Percentiles rank a stretch among this genome's conserved stretches.
Evolutionary conservation across 2,113 vertebrate species (phyloP).

Genomic region (Dasyprocta punctata): DNA sequence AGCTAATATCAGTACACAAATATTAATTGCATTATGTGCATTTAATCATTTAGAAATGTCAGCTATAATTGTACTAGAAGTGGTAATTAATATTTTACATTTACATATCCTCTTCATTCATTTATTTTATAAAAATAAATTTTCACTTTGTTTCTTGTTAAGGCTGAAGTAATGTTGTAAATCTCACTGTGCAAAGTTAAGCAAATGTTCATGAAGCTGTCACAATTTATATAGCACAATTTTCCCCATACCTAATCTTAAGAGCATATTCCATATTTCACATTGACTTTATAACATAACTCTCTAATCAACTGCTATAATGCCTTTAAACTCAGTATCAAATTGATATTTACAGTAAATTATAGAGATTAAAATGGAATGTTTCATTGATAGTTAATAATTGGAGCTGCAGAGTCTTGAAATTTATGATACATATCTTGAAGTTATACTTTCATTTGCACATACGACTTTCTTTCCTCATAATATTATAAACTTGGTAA

Average conservation of each 20-base stretch:
- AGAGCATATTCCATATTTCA: background rate
- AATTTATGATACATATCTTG: background rate
- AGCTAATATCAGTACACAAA: background rate
- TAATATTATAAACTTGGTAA: background rate
- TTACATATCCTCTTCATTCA: background rate
- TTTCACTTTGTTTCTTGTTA: background rate
- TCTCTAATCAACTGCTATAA: background rate
- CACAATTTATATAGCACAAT: background rate
- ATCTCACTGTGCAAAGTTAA: background rate
- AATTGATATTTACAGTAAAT: background rate
- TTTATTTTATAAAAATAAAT: constrained; percentile 16
- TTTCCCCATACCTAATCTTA: rapidly evolving
- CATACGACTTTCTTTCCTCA: background rate
- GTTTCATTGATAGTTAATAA: background rate
- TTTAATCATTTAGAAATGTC: background rate
- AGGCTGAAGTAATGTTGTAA: background rate
- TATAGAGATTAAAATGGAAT: background rate
- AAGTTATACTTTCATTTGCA: background rate
- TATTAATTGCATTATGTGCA: background rate
- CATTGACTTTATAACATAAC: background rate
- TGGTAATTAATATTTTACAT: background rate
- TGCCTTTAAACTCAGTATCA: background rate
- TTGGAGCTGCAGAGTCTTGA: background rate
- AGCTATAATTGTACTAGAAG: background rate
- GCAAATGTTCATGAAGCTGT: background rate